Evolutionary conservation across 2,888 invertebrate genomes (phyloP).

Genomic region (Sesamia inferens): DNA sequence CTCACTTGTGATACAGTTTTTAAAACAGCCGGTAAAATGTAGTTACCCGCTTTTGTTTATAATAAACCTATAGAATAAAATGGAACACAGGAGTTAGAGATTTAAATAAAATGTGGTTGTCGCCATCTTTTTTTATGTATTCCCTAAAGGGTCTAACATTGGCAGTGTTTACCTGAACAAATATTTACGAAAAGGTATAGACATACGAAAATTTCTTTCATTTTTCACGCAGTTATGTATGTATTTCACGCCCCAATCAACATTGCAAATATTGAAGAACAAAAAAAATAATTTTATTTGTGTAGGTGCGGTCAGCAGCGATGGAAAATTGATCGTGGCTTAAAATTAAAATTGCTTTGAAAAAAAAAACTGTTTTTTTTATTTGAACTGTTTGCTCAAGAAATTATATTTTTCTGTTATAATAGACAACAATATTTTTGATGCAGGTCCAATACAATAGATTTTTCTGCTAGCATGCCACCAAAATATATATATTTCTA

Average conservation of each 20-base stretch:
- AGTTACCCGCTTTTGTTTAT: not conserved
- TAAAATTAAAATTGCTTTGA: not conserved
- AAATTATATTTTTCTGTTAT: no score
- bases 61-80: not conserved
- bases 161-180: not conserved
- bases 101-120: conserved; percentile 3
- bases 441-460: not conserved
- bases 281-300: conserved; percentile 45
- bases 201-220: conserved; percentile 2
- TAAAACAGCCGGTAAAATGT: no score
- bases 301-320: not conserved
- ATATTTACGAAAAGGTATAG: conserved; percentile 1
- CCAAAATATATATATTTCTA: no score
- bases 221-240: conserved; percentile 2
- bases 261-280: conserved; percentile 61
- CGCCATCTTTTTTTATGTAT: conserved; percentile 4
- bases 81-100: not conserved
- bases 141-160: not conserved
- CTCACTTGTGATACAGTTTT: no score
- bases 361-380: not conserved
- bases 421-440: not conserved
- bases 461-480: no score
- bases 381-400: no score
- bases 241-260: conserved; percentile 68
- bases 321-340: not conserved